Evolutionary conservation across 2,797 vertebrate species (phyloP), one percentile per base, ranked within the genome.

Genomic region (Labroides dimidiatus): DNA sequence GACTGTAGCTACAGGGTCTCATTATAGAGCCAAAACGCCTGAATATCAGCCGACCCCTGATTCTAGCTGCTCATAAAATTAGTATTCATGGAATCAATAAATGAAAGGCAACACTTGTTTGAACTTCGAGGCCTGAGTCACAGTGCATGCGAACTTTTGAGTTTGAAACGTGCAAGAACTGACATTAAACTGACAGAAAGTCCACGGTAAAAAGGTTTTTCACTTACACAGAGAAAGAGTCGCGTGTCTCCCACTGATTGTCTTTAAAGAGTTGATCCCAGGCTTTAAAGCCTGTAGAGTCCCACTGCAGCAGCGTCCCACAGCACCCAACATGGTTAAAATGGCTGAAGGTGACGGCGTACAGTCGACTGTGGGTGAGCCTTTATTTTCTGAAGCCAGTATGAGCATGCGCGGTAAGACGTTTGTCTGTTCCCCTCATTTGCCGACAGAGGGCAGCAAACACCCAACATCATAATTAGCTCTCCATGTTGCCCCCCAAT

Each of bases 291-390:
- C 87, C 78, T 84, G 84, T 61, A 91, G 69, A 74, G 77, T 86
- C 33, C 86, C 87, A 3, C 82, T 78, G 71, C 90, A 89, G 73
- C 84, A 84, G 44, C 88, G 86, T 85, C 90, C 87, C 52, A 90
- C 89, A n/a, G 81, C 79, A 14, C 81, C 86, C 51, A 93, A 72
- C 92, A 91, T 92, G 58, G 52, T 89, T 77, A 88, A 92, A 83
- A 92, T 91, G 91, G 91, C 89, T 91, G 89, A 91, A 93, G 87
- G 89, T 90, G 88, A 93, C 80, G 86, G 56, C 47, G 71, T 75
- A n/a, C 79, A 20, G 77, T 48, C 77, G 56, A 67, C 27, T 21
- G 1, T 2, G 21, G 44, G 6, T 3, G 17, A 33, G 30, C 44
- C 41, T 10, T 9, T 8, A 20, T n/a, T 14, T 1, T 15, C 4